Conservation (phyloP, 2,888 invertebrate species). For the Eristalis tenax region DNA sequence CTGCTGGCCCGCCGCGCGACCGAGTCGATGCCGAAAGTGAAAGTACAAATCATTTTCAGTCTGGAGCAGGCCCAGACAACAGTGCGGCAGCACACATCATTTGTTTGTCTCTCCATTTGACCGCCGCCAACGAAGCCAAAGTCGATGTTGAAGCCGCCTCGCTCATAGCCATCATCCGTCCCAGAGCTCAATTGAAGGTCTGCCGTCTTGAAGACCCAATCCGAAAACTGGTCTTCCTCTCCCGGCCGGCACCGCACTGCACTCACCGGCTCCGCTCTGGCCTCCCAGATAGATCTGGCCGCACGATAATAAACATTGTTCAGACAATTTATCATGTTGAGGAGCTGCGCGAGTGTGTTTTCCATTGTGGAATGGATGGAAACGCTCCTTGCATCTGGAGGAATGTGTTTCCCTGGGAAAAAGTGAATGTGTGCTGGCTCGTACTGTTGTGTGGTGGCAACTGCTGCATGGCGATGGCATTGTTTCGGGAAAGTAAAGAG, state of each 20-base stretch:
- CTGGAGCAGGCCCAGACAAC: slow-evolving; percentile 37
- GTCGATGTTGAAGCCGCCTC: slow-evolving; percentile 25
- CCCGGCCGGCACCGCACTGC: slow-evolving; percentile 14
- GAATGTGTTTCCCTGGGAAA: slow-evolving; percentile 57
- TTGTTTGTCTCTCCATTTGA: slow-evolving; percentile 56
- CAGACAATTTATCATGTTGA: slow-evolving; percentile 67
- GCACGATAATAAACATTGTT: slow-evolving; percentile 66
- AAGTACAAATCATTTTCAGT: slow-evolving; percentile 71
- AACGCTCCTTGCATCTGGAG: slow-evolving; percentile 48
- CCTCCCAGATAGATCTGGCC: slow-evolving; percentile 54
- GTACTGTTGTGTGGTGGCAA: not conserved
- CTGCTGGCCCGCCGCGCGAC: not conserved
- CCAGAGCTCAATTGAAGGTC: slow-evolving; percentile 47
- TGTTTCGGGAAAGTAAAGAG: slow-evolving; percentile 69
- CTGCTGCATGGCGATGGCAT: slow-evolving; percentile 14
- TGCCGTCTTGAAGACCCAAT: slow-evolving; percentile 29
- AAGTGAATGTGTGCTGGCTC: slow-evolving; percentile 57
- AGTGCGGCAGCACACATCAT: slow-evolving; percentile 54
- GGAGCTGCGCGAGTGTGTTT: slow-evolving; percentile 50
- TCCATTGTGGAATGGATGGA: slow-evolving; percentile 56
- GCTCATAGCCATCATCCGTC: slow-evolving; percentile 37
- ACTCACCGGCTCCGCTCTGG: not conserved
- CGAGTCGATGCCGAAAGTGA: slow-evolving; percentile 54
- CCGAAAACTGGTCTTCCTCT: slow-evolving; percentile 62
- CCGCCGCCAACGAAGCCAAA: slow-evolving; percentile 67